Conservation (phyloP, 2,797 vertebrate species). For the Hydrolagus colliei region DNA sequence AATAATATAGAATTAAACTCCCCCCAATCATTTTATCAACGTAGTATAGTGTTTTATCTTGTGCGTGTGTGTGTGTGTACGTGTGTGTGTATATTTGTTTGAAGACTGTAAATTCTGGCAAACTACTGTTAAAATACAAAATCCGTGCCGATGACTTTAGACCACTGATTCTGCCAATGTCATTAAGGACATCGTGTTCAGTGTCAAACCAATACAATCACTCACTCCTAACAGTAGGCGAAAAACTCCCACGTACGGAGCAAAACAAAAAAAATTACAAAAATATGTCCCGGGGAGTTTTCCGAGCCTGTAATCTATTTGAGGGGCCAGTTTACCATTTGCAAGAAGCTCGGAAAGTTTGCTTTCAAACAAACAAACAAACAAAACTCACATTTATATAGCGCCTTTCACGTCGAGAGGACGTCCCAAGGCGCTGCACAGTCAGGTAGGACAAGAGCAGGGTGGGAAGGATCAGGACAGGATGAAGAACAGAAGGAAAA, state of each 20-base stretch:
- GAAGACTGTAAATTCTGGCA: not conserved
- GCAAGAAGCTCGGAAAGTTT: not conserved
- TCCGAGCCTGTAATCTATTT: not conserved
- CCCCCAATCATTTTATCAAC: conserved; percentile 1
- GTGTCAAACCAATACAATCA: not conserved
- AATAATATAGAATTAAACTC: not conserved
- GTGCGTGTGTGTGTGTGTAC: too few relatives aligned
- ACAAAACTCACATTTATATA: too few relatives aligned
- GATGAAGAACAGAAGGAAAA: too few relatives aligned
- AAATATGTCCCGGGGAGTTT: not conserved
- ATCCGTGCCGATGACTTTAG: not conserved
- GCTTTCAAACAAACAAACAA: too few relatives aligned
- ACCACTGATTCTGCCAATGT: conserved; percentile 18
- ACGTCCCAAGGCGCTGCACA: too few relatives aligned
- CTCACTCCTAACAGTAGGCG: not conserved
- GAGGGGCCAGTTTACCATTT: not conserved
- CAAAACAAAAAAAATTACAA: not conserved
- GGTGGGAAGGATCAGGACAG: too few relatives aligned
- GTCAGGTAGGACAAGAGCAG: too few relatives aligned
- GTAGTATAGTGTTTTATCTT: not conserved
- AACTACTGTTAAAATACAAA: not conserved
- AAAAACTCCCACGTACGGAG: not conserved
- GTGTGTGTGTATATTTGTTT: not conserved
- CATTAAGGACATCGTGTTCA: conserved; percentile 17
- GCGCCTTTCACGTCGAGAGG: too few relatives aligned